Base-by-base conservation (phyloP, 1,140 invertebrate genomes). In the Trichoplusia ni region DNA sequence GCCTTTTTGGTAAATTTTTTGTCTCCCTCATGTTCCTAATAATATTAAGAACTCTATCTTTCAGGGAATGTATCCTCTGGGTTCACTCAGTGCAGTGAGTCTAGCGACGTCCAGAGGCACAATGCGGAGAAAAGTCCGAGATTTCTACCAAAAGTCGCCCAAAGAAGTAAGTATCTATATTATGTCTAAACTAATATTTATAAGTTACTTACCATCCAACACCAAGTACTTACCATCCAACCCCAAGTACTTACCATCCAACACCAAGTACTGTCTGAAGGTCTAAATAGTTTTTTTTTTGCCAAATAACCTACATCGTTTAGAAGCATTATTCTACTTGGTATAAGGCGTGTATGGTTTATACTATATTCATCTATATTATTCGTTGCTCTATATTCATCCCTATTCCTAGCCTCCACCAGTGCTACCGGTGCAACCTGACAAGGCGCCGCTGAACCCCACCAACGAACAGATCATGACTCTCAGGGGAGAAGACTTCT, bases 141-240 rank as follows among this genome's bases (percentile, higher is more conserved):
- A 84, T 4, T 86, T 89, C 56, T 89, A 87, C 51, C 83, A 87
- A 63, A 89, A 84, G 44, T 63, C 64, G 1, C 78, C 79, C 3
- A 86, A 83, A 68, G 86, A 86, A 51, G 86, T 85, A 47, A 75
- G 67, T 61, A 4, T 25, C n/a, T n/a, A n/a, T n/a, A n/a, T n/a
- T n/a, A n/a, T n/a, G n/a, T n/a, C n/a, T n/a, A n/a, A n/a, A n/a
- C n/a, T n/a, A n/a, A n/a, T n/a, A n/a, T n/a, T n/a, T n/a, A n/a
- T n/a, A n/a, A n/a, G n/a, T n/a, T n/a, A n/a, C n/a, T n/a, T n/a
- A n/a, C n/a, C n/a, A n/a, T n/a, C n/a, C n/a, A n/a, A n/a, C n/a
- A n/a, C n/a, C n/a, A n/a, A n/a, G n/a, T n/a, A n/a, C n/a, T n/a
- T n/a, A n/a, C n/a, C n/a, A n/a, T n/a, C n/a, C n/a, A n/a, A n/a